phyloP scores from a whole-genome alignment of 2,113 vertebrate species.

The Eulemur macaco region DNA sequence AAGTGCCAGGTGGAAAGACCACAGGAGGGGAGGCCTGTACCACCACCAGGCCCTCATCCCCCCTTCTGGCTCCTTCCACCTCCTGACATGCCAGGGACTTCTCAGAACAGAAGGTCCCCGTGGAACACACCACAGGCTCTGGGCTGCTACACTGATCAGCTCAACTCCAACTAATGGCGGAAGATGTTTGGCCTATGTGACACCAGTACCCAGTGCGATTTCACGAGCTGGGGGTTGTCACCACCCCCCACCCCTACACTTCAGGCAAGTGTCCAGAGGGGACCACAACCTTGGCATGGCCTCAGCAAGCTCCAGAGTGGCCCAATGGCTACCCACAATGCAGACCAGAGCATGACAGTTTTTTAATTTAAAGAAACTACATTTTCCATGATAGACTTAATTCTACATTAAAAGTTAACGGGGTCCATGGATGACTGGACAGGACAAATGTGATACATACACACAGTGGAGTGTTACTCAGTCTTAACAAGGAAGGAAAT shows the following conservation, averaged over 20 bases:
- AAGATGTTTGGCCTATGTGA: rapidly evolving
- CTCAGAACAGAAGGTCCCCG: neutral
- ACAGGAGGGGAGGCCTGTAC: neutral
- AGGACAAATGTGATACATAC: rapidly evolving
- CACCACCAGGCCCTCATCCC: neutral
- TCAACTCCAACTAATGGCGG: neutral
- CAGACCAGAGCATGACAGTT: neutral
- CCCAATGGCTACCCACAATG: neutral
- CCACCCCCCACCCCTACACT: too few relatives aligned
- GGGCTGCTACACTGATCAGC: too few relatives aligned
- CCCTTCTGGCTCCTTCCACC: neutral
- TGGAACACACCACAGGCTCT: neutral
- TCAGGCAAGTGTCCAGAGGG: neutral
- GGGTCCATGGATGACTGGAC: neutral
- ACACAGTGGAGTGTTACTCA: too few relatives aligned
- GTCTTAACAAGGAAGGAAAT: neutral
- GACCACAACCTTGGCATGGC: neutral
- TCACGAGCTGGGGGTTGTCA: neutral
- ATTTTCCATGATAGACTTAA: neutral
- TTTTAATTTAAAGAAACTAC: neutral
- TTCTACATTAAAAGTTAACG: neutral
- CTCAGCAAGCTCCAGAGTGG: neutral
- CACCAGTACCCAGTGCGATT: rapidly evolving
- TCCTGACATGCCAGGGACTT: neutral
- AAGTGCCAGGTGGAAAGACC: neutral